Evolutionary conservation across 2,888 invertebrate species (phyloP), one percentile per base, ranked within the genome.

Genomic region (Hartigia nigra): DNA sequence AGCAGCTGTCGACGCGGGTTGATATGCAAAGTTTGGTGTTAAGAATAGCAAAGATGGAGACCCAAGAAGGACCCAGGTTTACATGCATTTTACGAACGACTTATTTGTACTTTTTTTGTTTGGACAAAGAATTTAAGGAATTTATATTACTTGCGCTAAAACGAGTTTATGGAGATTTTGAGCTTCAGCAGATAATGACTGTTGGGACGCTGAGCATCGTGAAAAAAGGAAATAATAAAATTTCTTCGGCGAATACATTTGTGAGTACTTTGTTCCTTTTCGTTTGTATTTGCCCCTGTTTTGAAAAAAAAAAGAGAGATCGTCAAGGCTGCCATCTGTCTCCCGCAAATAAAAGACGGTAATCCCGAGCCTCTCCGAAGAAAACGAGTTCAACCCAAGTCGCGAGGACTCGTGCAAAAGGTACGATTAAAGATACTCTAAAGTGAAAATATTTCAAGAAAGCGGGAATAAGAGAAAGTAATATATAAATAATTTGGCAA

Each of bases 401-500:
- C 31, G 32, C 31, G 72, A 31, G 72, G 12, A 31, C 31, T 70
- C 5, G 14, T 55, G 1, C 14, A 23, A 55, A 55, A 55, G 23
- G 3, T 12, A 12, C 72, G 31, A 72, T 72, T 72, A 72, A 72
- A 72, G 31, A 72, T 32, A 12, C 72, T 72, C 12, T 4, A 72
- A 72, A 72, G 72, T 72, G 31, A 12, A 72, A 72, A 72, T 79
- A 84, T 82, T 55, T 55, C 1, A 55, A 9, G 2, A 55, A 23
- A 4, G 5, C 39, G 1, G 1, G 1, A 14, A 1, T 1, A 9
- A 23, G 23, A 4, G 23, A 23, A 55, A 23, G 39, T 23, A 23
- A 9, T 9, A 23, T 55, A 14, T 23, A 23, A 23, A 55, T 55
- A 23, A 23, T 23, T 5, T 55, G 39, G 39, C 9, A 14, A 0